A percentile compares a stretch with the other conserved stretches of the same genome.
These are phyloP conservation scores for Drosophila cognata DNA, from an alignment of 2,888 invertebrate species.

Conservation along the genomic window DNA sequence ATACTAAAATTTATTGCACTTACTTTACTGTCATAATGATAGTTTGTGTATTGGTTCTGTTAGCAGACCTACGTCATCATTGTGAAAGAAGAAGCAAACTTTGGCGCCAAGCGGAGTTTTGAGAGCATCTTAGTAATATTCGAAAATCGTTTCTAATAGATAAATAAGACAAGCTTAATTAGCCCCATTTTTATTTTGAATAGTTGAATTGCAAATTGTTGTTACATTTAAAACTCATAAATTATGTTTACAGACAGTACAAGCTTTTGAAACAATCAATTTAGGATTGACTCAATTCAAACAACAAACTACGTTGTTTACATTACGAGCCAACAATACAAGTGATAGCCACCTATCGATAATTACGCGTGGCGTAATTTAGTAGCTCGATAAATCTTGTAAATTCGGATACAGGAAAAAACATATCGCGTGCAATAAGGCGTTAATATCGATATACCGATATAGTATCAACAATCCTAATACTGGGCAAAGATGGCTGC, in stretches of 20 bases:
- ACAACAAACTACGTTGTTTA: background rate
- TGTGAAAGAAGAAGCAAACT: conserved; percentile 4
- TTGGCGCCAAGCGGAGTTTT: conserved; percentile 6
- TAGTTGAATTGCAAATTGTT: background rate
- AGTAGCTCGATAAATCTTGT: conserved; percentile 22
- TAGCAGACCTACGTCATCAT: background rate
- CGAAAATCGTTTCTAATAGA: background rate
- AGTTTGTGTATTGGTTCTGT: background rate
- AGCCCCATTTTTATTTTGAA: background rate
- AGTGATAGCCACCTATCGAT: conserved; percentile 20
- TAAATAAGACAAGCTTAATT: background rate
- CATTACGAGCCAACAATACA: background rate
- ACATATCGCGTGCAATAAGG: conserved; percentile 11
- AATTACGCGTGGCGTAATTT: background rate
- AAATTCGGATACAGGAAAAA: conserved; percentile 11
- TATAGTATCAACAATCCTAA: conserved; percentile 55
- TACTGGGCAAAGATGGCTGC: conserved; percentile 61
- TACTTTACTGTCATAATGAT: background rate
- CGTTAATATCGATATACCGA: conserved; percentile 42
- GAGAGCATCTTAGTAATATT: background rate
- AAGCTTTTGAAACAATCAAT: background rate
- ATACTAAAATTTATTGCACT: background rate
- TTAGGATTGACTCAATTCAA: background rate
- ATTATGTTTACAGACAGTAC: background rate
- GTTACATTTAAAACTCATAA: background rate